Percentiles rank a stretch among this genome's conserved stretches.
Conservation (phyloP, 2,113 vertebrate genomes). For the Crypturellus undulatus region DNA sequence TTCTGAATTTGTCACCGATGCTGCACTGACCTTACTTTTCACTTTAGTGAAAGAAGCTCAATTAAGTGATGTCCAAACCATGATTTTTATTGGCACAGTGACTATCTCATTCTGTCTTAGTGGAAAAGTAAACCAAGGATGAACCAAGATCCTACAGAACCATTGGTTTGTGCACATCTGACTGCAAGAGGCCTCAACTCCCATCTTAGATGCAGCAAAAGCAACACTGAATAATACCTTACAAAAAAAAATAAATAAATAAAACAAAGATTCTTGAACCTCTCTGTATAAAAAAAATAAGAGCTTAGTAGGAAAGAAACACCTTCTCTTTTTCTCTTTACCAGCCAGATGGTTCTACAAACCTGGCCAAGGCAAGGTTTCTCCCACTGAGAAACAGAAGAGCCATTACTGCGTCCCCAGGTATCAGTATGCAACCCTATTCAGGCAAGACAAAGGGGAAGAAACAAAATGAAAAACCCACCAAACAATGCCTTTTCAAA, state of each 20-base stretch:
- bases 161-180: neutral
- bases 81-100: neutral
- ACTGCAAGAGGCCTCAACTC: neutral
- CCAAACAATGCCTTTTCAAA: neutral
- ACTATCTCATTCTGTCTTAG: neutral
- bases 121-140: neutral
- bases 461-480: neutral
- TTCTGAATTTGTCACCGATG: neutral
- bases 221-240: neutral
- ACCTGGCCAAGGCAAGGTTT: neutral
- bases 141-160: neutral
- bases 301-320: no score
- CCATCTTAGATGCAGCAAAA: neutral
- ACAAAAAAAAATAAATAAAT: no score
- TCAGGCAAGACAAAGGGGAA: neutral
- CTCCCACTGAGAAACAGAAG: neutral
- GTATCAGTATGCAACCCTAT: neutral
- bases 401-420: neutral
- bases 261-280: neutral
- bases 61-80: neutral
- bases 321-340: no score
- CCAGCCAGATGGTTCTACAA: neutral
- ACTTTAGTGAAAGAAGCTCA: neutral
- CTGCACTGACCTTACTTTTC: neutral
- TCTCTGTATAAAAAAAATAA: neutral